Evolutionary conservation across 2,888 invertebrate species (phyloP), one percentile per base, ranked within the genome.

Genomic region (Pandemis heparana): DNA sequence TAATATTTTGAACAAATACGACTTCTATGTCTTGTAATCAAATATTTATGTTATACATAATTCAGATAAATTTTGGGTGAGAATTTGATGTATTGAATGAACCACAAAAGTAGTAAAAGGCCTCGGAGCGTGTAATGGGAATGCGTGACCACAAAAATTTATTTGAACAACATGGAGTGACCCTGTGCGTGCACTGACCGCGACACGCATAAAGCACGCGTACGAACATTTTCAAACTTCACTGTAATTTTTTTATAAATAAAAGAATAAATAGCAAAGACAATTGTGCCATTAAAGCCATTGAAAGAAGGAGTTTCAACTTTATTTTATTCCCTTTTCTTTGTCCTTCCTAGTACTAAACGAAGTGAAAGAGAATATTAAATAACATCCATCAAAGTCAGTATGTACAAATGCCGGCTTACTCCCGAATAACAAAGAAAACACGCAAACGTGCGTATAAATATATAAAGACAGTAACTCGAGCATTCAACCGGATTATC

Each of bases 391-490:
- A 56, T 64, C 46, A 71, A 70, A 64, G 46, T 48, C 63, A 59
- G 38, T 43, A 12, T 23, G 23, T 56, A 64, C 56, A 38, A 39
- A 48, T 32, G 63, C 56, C 32, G 16, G 53, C 59, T 64, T 61
- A 46, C 46, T 46, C 23, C 6, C 61, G 18, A 60, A 48, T 63
- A 62, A 41, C 62, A 32, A 63, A 64, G 64, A 59, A 3, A 48
- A 18, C 51, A 18, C 59, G 56, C 59, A 18, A 63, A 63, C 32
- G 41, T 38, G 16, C 18, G 46, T 41, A 46, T 70, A 41, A 62
- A 70, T 71, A 39, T 53, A 63, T 70, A 63, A 63, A 53, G 46
- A 38, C 41, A 59, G 59, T 48, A 64, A 64, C 46, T 39, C 64
- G 59, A 64, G 14, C 48, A 46, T 65, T 56, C 46, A 46, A n/a